These are phyloP conservation scores for Coenonympha arcania DNA, from an alignment of 2,888 invertebrate genomes.

Conservation along the genomic window DNA sequence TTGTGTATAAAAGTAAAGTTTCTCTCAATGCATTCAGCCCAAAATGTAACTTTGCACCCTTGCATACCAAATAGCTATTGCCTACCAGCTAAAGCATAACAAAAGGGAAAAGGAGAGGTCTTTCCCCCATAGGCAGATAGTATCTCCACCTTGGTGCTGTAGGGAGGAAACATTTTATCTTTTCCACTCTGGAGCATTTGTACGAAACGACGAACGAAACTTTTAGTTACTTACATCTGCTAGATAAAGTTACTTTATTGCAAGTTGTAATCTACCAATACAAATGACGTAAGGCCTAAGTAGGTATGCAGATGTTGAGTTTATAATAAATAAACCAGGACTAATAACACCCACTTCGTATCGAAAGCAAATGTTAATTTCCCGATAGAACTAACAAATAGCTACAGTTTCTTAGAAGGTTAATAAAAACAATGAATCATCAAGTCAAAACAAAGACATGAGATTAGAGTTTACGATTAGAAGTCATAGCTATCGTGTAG, in stretches of 20 bases:
- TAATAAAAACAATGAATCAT: slow-evolving; percentile 22
- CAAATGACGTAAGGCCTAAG: neutral
- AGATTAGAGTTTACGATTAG: neutral
- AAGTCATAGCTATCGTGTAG: neutral
- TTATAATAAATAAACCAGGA: neutral
- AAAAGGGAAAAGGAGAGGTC: too few species aligned
- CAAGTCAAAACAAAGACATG: slow-evolving; percentile 22
- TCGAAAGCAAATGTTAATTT: slow-evolving; percentile 8
- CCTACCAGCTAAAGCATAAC: too few species aligned
- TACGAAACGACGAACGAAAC: too few species aligned
- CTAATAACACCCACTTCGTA: neutral
- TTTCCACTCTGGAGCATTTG: too few species aligned
- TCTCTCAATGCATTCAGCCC: too few species aligned
- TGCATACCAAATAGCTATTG: too few species aligned
- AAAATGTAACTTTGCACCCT: too few species aligned
- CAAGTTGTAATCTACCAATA: neutral
- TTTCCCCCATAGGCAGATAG: too few species aligned
- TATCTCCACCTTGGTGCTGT: too few species aligned
- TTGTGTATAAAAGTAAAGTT: too few species aligned
- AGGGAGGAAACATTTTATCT: too few species aligned
- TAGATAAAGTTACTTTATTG: neutral
- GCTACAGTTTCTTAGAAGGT: slow-evolving; percentile 24
- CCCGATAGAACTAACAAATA: slow-evolving; percentile 1
- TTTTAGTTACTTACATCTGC: too few species aligned
- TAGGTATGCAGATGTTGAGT: neutral